A percentile compares a stretch with the other conserved stretches of the same genome.
Evolutionary conservation across 2,797 vertebrate genomes (phyloP).

Genomic region (Microtus californicus): DNA sequence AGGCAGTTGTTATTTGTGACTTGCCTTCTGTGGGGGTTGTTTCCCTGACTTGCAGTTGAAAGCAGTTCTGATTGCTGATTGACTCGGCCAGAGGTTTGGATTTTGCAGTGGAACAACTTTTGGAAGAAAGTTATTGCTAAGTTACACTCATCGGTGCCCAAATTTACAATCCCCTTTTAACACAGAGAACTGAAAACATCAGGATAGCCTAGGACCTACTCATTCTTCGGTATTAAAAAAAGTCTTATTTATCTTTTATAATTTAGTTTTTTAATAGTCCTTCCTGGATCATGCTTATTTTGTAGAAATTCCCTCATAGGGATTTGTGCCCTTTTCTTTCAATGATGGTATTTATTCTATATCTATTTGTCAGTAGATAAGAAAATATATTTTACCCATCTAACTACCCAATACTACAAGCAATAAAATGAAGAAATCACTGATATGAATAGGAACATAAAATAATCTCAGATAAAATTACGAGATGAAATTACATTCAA

Average conservation of each 20-base stretch:
- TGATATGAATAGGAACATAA: neutral
- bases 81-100: neutral
- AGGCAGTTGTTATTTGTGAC: neutral
- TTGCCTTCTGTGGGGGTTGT: neutral
- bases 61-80: neutral
- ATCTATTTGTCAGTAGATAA: neutral
- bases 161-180: neutral
- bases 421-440: conserved; percentile 33
- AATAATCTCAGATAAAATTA: neutral
- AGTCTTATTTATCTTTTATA: neutral
- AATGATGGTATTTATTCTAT: too few relatives aligned
- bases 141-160: neutral
- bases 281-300: neutral
- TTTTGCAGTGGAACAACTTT: neutral
- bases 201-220: neutral
- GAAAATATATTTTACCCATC: neutral
- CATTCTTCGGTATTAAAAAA: too few relatives aligned
- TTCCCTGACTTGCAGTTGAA: neutral
- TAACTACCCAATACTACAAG: neutral
- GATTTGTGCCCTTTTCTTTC: neutral
- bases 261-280: neutral
- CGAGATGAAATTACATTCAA: neutral
- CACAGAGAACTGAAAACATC: neutral
- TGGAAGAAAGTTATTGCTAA: neutral
- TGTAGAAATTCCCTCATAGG: neutral